Evolutionary conservation across 2,113 vertebrate species (phyloP).

Genomic region (Penelope pileata): DNA sequence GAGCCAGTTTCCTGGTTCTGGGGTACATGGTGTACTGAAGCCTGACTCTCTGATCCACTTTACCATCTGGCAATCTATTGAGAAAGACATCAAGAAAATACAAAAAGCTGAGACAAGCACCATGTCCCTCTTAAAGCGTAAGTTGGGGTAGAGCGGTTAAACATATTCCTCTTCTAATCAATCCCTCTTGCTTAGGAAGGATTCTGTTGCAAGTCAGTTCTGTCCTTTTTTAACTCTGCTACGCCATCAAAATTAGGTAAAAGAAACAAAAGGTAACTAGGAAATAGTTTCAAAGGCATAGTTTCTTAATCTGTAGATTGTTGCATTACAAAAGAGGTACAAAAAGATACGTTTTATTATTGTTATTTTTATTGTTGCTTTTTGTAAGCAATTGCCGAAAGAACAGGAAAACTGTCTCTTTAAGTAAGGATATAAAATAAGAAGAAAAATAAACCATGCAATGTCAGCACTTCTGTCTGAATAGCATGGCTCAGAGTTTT

Average conservation of each 20-base stretch:
- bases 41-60: background rate
- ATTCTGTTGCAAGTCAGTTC: background rate
- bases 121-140: background rate
- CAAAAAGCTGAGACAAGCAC: background rate
- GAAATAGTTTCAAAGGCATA: background rate
- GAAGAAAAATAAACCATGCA: slow-evolving; percentile 25
- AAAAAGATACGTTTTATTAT: background rate
- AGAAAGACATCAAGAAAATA: background rate
- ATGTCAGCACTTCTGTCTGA: slow-evolving; percentile 37
- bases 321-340: background rate
- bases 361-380: background rate
- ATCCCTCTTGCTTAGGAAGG: background rate
- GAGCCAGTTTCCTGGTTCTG: background rate
- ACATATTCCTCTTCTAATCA: background rate
- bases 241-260: background rate
- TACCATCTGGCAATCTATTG: background rate
- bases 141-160: background rate
- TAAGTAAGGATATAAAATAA: background rate
- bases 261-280: background rate
- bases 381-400: slow-evolving; percentile 4
- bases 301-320: background rate
- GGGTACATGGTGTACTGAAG: background rate
- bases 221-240: background rate
- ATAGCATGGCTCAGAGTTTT: slow-evolving; percentile 17
- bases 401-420: background rate